Percentiles rank a stretch among this genome's conserved stretches.
phyloP scores from a whole-genome alignment of 2,888 invertebrate species.

The Hermaeophaga mercurialis region DNA sequence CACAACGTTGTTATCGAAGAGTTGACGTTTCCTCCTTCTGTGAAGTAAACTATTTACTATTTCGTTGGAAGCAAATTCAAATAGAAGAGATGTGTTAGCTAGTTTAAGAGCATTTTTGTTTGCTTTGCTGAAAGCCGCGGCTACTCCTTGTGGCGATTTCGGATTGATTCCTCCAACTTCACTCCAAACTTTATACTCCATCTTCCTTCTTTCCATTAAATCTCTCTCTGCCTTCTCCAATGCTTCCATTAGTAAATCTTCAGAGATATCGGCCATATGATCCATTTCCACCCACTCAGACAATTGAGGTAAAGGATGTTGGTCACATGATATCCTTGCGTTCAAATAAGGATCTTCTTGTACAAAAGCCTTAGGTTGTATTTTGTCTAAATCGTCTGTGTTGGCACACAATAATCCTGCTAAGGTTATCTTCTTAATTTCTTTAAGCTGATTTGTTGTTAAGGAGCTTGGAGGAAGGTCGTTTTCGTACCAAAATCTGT shows the following conservation, averaged over 20 bases:
- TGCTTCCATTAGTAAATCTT: slow-evolving; percentile 75
- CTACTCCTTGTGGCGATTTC: slow-evolving; percentile 83
- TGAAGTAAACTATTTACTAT: slow-evolving; percentile 70
- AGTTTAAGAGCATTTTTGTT: slow-evolving; percentile 81
- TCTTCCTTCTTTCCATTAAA: slow-evolving; percentile 73
- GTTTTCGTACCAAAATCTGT: slow-evolving; percentile 96
- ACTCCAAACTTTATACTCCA: slow-evolving; percentile 83
- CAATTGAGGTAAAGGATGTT: slow-evolving; percentile 71
- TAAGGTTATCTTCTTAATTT: slow-evolving; percentile 79
- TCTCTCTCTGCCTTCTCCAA: slow-evolving; percentile 80
- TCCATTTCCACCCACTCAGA: slow-evolving; percentile 75
- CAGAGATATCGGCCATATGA: slow-evolving; percentile 68
- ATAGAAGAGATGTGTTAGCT: slow-evolving; percentile 84
- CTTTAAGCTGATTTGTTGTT: slow-evolving; percentile 75
- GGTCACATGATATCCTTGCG: slow-evolving; percentile 74
- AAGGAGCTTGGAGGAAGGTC: slow-evolving; percentile 88
- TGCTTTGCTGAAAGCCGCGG: slow-evolving; percentile 89
- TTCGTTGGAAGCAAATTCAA: slow-evolving; percentile 87
- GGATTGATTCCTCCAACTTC: slow-evolving; percentile 81
- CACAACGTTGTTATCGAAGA: slow-evolving; percentile 69
- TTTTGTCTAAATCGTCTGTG: slow-evolving; percentile 68
- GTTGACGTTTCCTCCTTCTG: slow-evolving; percentile 72
- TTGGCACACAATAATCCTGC: slow-evolving; percentile 81
- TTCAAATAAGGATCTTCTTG: slow-evolving; percentile 85
- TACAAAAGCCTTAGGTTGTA: slow-evolving; percentile 88